Conservation (phyloP, 2,113 vertebrate species). For the pig (Sus scrofa) region DNA sequence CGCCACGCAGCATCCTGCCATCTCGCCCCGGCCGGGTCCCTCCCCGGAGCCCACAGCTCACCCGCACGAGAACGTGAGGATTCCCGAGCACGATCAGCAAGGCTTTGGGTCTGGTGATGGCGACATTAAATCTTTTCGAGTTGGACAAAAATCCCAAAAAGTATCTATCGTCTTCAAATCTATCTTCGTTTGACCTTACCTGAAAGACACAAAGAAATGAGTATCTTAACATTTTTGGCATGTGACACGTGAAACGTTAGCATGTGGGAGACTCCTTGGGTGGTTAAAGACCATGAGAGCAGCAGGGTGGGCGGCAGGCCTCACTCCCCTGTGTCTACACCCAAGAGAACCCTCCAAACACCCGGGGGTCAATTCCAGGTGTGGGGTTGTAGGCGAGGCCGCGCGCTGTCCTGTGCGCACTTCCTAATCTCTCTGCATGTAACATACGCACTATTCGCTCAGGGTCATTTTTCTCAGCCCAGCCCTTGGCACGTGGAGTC, state of each 20-base stretch:
- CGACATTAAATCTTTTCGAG: constrained; percentile 97
- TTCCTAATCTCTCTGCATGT: neutral
- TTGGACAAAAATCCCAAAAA: constrained; percentile 94
- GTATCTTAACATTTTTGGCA: neutral
- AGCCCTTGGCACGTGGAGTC: no score
- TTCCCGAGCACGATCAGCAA: constrained; percentile 95
- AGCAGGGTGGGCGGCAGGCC: neutral
- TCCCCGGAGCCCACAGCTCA: constrained; percentile 64
- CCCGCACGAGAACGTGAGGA: constrained; percentile 94
- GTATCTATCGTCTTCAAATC: constrained; percentile 86
- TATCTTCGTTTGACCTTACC: constrained; percentile 93
- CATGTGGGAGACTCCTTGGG: no score
- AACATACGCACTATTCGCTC: no score
- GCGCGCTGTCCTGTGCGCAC: neutral
- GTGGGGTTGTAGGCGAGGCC: neutral
- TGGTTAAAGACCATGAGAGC: no score
- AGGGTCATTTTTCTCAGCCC: neutral
- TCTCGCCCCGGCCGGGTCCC: neutral
- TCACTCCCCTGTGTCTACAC: fast-evolving
- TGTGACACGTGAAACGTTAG: no score
- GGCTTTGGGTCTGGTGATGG: constrained; percentile 95
- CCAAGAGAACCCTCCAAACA: neutral
- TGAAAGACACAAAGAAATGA: constrained; percentile 76
- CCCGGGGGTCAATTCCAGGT: fast-evolving
- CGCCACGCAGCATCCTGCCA: neutral